Base-by-base conservation (phyloP, 1,140 invertebrate genomes). In the Megalonaias nervosa region DNA sequence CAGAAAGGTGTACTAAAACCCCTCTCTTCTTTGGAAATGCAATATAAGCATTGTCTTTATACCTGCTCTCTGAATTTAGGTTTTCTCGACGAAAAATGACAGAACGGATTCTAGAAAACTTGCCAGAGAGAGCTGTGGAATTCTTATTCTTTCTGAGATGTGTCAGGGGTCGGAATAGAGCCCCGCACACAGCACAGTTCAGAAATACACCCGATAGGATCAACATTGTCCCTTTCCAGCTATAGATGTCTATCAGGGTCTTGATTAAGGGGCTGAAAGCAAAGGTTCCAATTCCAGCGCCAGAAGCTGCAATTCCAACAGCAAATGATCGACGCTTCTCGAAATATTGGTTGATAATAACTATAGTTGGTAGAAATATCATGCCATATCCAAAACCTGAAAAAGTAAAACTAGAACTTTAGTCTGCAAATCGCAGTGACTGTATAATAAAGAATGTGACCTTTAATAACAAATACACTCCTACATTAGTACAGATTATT, bases 341-440 rank as follows among this genome's bases (percentile, higher is more conserved):
- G 89, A 97, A 97, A 92, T 97, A 97, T 91, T 96, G 96, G 17
- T 95, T 95, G 1, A 96, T 94, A 4, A 95, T 94, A 82, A 97
- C 94, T 31, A 97, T 95, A 19, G 96, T 94, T 6, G 96, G 96
- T 59, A 97, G 95, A 91, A 97, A 97, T 81, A 97, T 94, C 88
- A 97, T 92, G 14, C 96, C 96, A 82, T 95, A 94, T 12, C 96
- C 96, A 78, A 97, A 93, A 72, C 96, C 96, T 96, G 89, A 57
- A 79, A 55, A 38, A 6, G 4, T 38, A 38, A 38, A 38, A 6
- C 4, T 38, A 38, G 38, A 38, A 9, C 38, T 3, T 9, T 38
- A 38, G 38, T 6, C 38, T 38, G 38, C 5, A 38, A 6, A 3
- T 38, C 38, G 4, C 38, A 38, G 9, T 38, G 38, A 38, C 38